phyloP scores from a whole-genome alignment of 2,888 invertebrate genomes.

The Clivina fossor region DNA sequence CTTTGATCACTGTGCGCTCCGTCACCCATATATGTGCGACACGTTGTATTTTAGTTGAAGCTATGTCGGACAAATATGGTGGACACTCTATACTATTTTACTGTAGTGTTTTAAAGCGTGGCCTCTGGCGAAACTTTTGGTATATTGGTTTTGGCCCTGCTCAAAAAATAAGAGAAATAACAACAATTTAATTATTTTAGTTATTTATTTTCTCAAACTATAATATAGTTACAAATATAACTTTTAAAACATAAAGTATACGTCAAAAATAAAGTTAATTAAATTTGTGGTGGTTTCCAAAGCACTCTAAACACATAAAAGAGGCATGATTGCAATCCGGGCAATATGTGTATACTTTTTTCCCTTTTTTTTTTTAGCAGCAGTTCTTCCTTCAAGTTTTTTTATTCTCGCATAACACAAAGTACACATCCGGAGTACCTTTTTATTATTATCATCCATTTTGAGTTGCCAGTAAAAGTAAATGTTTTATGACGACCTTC shows the following conservation, averaged over 20 bases:
- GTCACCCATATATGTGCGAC: constrained; percentile 13
- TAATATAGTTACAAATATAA: constrained; percentile 12
- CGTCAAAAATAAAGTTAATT: constrained; percentile 4
- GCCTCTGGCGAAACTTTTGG: constrained; percentile 10
- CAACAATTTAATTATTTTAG: constrained; percentile 11
- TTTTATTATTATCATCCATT: too few relatives aligned
- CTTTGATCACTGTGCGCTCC: constrained; percentile 7
- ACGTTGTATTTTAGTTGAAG: constrained; percentile 2
- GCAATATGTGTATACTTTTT: constrained; percentile 12
- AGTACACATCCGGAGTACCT: too few relatives aligned
- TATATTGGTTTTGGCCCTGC: constrained; percentile 7
- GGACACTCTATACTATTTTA: constrained; percentile 5
- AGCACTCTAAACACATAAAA: constrained; percentile 7
- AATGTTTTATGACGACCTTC: too few relatives aligned
- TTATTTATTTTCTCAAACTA: constrained; percentile 10
- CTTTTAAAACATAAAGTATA: constrained; percentile 11
- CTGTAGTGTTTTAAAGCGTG: constrained; percentile 11
- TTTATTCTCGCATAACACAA: constrained; percentile 11
- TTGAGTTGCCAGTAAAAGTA: too few relatives aligned
- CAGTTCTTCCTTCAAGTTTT: constrained; percentile 12
- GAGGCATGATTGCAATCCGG: constrained; percentile 9
- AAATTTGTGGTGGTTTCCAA: constrained; percentile 10
- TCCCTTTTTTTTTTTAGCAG: constrained; percentile 12
- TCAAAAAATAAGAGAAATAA: constrained; percentile 8
- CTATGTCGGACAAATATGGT: constrained; percentile 9